Conservation (phyloP, 2,888 invertebrate species). For the Hirtodrosophila histrioides region DNA sequence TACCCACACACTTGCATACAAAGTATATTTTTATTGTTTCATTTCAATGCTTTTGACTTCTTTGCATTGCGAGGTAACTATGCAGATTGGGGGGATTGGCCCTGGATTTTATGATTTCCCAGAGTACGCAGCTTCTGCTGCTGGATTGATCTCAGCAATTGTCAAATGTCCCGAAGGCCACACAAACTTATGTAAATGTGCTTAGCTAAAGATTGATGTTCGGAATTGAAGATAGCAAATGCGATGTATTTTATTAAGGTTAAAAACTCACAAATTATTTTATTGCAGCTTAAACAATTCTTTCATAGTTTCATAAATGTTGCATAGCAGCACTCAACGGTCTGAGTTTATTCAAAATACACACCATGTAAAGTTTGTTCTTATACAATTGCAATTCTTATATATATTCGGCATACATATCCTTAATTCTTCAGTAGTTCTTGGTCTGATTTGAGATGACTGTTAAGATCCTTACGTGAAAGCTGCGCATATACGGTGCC, state of each 20-base stretch:
- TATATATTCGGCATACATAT: no score
- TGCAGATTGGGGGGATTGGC: slow-evolving; percentile 1
- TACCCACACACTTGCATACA: slow-evolving; percentile 9
- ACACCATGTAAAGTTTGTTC: no score
- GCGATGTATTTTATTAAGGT: no score
- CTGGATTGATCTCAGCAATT: slow-evolving; percentile 10
- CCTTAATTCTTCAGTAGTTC: no score
- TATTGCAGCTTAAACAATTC: no score
- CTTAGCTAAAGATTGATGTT: no score
- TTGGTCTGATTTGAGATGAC: slow-evolving; percentile 60
- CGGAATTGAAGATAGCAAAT: no score
- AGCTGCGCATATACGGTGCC: slow-evolving; percentile 91
- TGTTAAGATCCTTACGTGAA: slow-evolving; percentile 85
- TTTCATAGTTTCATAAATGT: no score
- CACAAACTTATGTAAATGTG: slow-evolving; percentile 1
- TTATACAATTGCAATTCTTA: no score
- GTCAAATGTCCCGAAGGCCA: slow-evolving; percentile 12
- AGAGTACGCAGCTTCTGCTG: slow-evolving; percentile 17
- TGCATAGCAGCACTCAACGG: no score
- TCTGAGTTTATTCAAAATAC: no score
- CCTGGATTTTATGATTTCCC: slow-evolving; percentile 45
- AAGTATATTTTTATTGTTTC: slow-evolving; percentile 66
- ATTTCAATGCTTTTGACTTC: slow-evolving; percentile 49
- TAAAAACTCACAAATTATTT: no score
- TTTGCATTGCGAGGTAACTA: slow-evolving; percentile 6